Percentiles rank a stretch among this genome's conserved stretches.
Evolutionary conservation across 2,797 vertebrate genomes (phyloP).

Genomic region (Melanotaenia boesemani): DNA sequence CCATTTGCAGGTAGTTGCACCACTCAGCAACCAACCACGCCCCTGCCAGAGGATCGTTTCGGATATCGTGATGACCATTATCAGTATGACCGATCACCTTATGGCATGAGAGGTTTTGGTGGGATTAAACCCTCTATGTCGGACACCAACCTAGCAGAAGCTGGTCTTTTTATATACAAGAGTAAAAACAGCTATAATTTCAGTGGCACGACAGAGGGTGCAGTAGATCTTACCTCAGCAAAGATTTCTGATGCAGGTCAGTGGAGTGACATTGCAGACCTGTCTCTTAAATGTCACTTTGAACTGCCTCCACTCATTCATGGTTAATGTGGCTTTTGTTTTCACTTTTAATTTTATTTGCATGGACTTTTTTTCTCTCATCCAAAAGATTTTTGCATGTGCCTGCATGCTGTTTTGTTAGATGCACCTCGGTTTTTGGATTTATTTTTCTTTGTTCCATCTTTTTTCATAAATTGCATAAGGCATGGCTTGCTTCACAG

Average conservation of each 20-base stretch:
- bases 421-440: conserved; percentile 75
- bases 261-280: conserved; percentile 91
- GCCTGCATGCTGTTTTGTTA: conserved; percentile 88
- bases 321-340: conserved; percentile 72
- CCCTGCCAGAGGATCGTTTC: conserved; percentile 96
- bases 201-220: conserved; percentile 90
- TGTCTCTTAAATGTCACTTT: conserved; percentile 91
- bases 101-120: conserved; percentile 89
- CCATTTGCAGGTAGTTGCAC: conserved; percentile 95
- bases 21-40: conserved; percentile 88
- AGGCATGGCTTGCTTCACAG: conserved; percentile 83
- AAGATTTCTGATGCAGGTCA: conserved; percentile 96
- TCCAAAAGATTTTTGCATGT: conserved; percentile 84
- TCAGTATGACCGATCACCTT: conserved; percentile 91
- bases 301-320: conserved; percentile 87
- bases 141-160: conserved; percentile 96
- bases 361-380: conserved; percentile 72
- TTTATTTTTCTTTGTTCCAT: conserved; percentile 70
- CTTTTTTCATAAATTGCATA: conserved; percentile 80
- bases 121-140: conserved; percentile 99
- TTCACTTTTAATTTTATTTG: conserved; percentile 76
- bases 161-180: conserved; percentile 95
- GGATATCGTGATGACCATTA: conserved; percentile 98
- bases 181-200: conserved; percentile 99
- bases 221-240: conserved; percentile 98